A percentile compares a stretch with the other conserved stretches of the same genome.
Evolutionary conservation across 2,113 vertebrate genomes (phyloP).

Genomic region (Gnathonemus longibarbis): DNA sequence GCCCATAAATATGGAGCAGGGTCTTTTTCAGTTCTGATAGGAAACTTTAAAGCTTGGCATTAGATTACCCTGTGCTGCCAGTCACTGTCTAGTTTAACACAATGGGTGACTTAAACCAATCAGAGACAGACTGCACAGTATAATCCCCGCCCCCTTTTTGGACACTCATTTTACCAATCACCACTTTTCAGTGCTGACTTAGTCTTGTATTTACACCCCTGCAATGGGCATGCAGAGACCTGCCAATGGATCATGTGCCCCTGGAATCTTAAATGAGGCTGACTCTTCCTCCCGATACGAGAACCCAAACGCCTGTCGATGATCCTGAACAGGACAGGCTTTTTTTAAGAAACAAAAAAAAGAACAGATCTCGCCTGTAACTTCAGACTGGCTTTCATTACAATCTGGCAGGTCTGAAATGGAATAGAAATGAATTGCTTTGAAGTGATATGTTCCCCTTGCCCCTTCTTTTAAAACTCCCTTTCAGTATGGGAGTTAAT

Average conservation of each 20-base stretch:
- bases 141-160: background rate
- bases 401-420: background rate
- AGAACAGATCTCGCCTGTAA: background rate
- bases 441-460: conserved; percentile 10
- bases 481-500: conserved; percentile 18
- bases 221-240: background rate
- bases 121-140: background rate
- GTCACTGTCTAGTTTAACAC: background rate
- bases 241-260: background rate
- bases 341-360: background rate
- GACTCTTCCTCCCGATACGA: background rate
- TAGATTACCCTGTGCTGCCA: background rate
- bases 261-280: background rate
- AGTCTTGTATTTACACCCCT: background rate
- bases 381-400: conserved; percentile 4
- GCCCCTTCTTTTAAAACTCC: conserved; percentile 8
- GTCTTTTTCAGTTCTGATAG: background rate
- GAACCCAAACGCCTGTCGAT: background rate
- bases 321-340: background rate
- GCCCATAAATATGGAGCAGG: background rate
- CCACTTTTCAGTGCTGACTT: background rate
- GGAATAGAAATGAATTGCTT: conserved; percentile 8
- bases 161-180: background rate
- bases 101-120: background rate
- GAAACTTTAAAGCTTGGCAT: background rate